Base-by-base conservation (phyloP, 2,888 invertebrate species). In the Mythimna impura region DNA sequence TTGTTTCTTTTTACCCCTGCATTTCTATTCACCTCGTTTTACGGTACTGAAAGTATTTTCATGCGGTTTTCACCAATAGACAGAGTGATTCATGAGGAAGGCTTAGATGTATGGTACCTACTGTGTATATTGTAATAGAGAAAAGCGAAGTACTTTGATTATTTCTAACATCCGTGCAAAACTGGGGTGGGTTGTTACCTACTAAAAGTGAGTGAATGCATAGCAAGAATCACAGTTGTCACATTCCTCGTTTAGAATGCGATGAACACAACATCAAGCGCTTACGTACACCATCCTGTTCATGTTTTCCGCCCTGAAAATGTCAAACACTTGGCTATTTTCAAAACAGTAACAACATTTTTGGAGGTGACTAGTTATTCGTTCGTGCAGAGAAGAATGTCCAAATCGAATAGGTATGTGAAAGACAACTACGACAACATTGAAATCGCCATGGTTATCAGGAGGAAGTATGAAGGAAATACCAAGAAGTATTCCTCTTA, bases 261-360 rank as follows among this genome's bases (percentile, higher is more conserved):
- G 30, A 66, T 47, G 66, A 40, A 66, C 65, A 73, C 62, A 76
- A 78, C 64, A 73, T 79, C 57, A 66, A 73, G 36, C 36, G 25
- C 66, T 63, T 25, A 54, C 66, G 57, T 57, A 40, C 30, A 57
- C 62, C 73, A 77, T 66, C 66, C 66, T 79, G 73, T 79, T 47
- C 73, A 73, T 72, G 52, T 63, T 77, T 77, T 43, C 76, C 55
- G 62, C 57, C 47, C 80, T 73, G 62, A 73, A 77, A 66, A 80
- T 77, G 73, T 77, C 77, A 77, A 79, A 80, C 80, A 77, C 62
- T 78, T 43, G 9, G 79, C 64, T 76, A 78, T 76, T 79, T 73
- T 52, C 50, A 77, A 77, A 77, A 77, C 60, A 78, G 64, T 62
- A 73, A 80, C 52, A 54, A 80, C 63, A 67, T 75, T 78, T 78